Percentiles rank a stretch among this genome's conserved stretches.
Conservation (phyloP, 2,888 invertebrate genomes). For the Cerastis rubricosa region DNA sequence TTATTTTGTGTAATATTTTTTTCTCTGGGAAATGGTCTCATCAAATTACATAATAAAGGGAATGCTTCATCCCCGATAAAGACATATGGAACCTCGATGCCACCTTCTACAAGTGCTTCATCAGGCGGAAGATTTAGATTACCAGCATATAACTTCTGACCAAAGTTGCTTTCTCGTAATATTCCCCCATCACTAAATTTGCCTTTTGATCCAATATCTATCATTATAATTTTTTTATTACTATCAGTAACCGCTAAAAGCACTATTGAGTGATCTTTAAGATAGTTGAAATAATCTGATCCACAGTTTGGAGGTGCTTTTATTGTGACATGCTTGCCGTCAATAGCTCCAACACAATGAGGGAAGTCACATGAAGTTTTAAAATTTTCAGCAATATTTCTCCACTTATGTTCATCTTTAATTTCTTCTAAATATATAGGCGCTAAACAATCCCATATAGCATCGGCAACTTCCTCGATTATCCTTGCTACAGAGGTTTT, state of each 20-base stretch:
- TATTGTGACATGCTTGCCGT: conserved; percentile 42
- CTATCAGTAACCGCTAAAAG: conserved; percentile 46
- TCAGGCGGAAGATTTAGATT: conserved; percentile 45
- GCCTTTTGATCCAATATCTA: conserved; percentile 55
- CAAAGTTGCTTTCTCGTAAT: conserved; percentile 42
- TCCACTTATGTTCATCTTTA: conserved; percentile 40
- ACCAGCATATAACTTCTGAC: conserved; percentile 37
- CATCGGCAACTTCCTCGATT: conserved; percentile 57
- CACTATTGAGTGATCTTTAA: conserved; percentile 46
- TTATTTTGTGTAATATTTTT: conserved; percentile 46
- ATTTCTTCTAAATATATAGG: conserved; percentile 23
- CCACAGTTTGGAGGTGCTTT: conserved; percentile 45
- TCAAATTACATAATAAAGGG: conserved; percentile 41
- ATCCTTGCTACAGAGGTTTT: conserved; percentile 41
- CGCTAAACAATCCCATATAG: conserved; percentile 34
- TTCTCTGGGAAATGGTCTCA: conserved; percentile 39
- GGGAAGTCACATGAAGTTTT: conserved; percentile 32
- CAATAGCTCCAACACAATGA: conserved; percentile 45
- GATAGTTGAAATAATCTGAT: conserved; percentile 49
- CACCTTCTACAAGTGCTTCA: conserved; percentile 39
- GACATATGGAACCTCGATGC: conserved; percentile 46
- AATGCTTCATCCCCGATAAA: conserved; percentile 46
- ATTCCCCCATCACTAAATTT: conserved; percentile 54
- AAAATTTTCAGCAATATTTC: conserved; percentile 42
- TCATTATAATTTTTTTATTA: conserved; percentile 39